Evolutionary conservation across 2,113 vertebrate genomes (phyloP).

Genomic region (Melanocharis versteri): DNA sequence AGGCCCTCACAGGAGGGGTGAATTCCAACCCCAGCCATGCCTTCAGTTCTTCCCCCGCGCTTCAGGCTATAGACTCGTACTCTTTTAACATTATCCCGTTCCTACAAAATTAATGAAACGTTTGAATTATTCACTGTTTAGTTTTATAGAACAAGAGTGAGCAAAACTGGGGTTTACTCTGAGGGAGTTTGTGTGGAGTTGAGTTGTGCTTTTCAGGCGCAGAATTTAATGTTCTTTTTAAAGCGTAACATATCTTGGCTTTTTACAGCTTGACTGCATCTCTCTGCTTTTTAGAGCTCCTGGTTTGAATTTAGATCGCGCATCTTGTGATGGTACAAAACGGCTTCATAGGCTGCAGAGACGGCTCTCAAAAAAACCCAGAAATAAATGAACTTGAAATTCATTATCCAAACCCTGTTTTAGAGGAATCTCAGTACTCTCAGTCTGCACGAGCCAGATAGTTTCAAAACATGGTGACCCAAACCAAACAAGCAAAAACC

Average conservation of each 20-base stretch:
- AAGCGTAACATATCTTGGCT: fast-evolving
- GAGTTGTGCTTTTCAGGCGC: not conserved
- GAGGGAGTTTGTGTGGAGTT: not conserved
- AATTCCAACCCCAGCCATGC: not conserved
- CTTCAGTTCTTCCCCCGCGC: fast-evolving
- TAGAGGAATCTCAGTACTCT: not conserved
- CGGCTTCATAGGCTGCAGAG: not conserved
- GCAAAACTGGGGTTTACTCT: not conserved
- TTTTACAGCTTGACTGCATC: fast-evolving
- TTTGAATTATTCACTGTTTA: not conserved
- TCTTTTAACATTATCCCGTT: not conserved
- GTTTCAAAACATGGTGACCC: not conserved
- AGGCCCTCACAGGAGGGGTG: not conserved
- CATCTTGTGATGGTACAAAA: not conserved
- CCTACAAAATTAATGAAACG: not conserved
- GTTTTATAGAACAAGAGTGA: not conserved
- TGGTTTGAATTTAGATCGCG: not conserved
- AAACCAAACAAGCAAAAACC: not conserved
- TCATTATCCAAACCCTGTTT: not conserved
- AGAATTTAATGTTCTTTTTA: not conserved
- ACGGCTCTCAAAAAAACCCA: not conserved
- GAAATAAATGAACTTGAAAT: not conserved
- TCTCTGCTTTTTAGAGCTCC: not conserved
- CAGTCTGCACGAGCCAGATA: not conserved
- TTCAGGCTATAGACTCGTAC: too few species aligned